Evolutionary conservation across 2,113 vertebrate species (phyloP).

Genomic region (Corvus cornix): DNA sequence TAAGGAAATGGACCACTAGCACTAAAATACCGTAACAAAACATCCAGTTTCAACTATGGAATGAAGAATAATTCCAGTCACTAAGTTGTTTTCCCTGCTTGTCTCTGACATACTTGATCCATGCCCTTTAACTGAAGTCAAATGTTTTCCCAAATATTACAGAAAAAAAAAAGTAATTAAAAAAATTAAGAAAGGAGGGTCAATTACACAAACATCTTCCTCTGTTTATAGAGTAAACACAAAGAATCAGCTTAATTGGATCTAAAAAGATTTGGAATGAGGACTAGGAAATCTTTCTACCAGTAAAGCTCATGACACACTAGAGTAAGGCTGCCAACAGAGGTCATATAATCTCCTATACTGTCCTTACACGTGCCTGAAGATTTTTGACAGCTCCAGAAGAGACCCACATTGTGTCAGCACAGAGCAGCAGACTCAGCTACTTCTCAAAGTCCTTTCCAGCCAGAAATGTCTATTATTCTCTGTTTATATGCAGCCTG

Average conservation of each 20-base stretch:
- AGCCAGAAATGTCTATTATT: not conserved
- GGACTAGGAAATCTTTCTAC: not conserved
- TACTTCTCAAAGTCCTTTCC: not conserved
- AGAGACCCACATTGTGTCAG: not conserved
- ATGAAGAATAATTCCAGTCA: not conserved
- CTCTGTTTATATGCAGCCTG: not conserved
- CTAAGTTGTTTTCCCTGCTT: not conserved
- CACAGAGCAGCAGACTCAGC: not conserved
- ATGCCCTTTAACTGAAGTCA: not conserved
- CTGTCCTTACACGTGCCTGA: not conserved
- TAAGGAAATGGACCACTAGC: not conserved
- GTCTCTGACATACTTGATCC: not conserved
- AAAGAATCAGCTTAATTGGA: not conserved
- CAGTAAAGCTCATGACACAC: not conserved
- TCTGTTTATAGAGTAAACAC: not conserved
- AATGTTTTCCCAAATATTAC: not conserved
- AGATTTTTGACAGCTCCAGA: not conserved
- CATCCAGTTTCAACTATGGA: not conserved
- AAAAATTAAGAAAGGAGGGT: not conserved
- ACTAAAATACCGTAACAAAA: not conserved
- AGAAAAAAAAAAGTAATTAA: not conserved
- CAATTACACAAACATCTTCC: not conserved
- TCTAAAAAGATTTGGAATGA: not conserved
- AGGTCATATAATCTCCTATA: not conserved
- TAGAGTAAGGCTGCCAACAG: not conserved